phyloP scores from a whole-genome alignment of 2,888 invertebrate genomes.

The Prosopocoilus inquinatus region DNA sequence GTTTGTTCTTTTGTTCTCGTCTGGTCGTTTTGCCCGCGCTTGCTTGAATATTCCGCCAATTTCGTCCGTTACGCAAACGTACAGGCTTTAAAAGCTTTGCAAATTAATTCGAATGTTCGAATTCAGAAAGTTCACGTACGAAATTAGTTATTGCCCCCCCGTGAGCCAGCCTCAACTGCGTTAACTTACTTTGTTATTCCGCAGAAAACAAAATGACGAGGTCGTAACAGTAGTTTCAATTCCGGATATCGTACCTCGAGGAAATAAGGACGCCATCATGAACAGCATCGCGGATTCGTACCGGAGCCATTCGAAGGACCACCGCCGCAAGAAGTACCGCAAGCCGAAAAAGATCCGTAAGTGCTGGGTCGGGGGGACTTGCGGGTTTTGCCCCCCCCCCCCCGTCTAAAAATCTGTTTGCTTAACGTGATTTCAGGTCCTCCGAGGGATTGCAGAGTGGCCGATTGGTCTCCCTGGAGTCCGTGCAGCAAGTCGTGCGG shows the following conservation, averaged over 20 bases:
- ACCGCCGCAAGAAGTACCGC: slow-evolving; percentile 48
- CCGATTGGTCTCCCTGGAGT: slow-evolving; percentile 85
- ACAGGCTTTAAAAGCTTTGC: too few relatives aligned
- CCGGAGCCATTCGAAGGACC: slow-evolving; percentile 47
- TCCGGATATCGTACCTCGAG: slow-evolving; percentile 61
- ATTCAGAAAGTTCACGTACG: too few relatives aligned
- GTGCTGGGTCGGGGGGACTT: slow-evolving; percentile 28
- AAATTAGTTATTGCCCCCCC: too few relatives aligned
- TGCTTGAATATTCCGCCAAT: too few relatives aligned
- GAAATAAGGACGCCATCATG: slow-evolving; percentile 68
- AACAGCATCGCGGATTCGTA: slow-evolving; percentile 72
- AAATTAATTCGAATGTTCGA: too few relatives aligned
- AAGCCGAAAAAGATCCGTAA: slow-evolving; percentile 51
- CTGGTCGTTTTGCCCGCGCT: too few relatives aligned
- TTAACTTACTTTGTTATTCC: neutral
- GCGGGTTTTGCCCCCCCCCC: too few relatives aligned
- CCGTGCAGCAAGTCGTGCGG: slow-evolving; percentile 86
- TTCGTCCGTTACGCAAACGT: too few relatives aligned
- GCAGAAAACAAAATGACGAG: slow-evolving; percentile 39
- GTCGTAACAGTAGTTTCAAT: slow-evolving; percentile 42
- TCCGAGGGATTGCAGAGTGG: slow-evolving; percentile 79
- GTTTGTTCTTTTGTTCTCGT: too few relatives aligned
- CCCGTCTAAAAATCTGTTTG: neutral
- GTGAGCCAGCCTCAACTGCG: too few relatives aligned
- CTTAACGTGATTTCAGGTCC: slow-evolving; percentile 49